Evolutionary conservation across 1,140 invertebrate genomes (phyloP), one percentile per base, ranked within the genome.

Genomic region (Anastatus disparis): DNA sequence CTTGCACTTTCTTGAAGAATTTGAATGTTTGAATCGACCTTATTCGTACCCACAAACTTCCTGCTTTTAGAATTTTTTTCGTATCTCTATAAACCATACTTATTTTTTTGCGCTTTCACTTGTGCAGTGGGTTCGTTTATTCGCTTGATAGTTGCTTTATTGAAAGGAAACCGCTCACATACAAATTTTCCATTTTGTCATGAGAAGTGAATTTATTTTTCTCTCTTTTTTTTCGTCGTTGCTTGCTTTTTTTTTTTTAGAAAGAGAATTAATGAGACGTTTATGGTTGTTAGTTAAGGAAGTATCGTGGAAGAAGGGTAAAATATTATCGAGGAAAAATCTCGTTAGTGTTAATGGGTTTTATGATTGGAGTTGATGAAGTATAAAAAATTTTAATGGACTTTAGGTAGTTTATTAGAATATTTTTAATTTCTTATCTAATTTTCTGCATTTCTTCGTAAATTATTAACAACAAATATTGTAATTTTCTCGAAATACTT

Each of bases 1-100:
- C 10, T 40, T n/a, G 71, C 64, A 68, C 52, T 58, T 75, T 71
- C 70, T 58, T 72, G 68, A 55, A 62, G 52, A 74, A 74, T 74
- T 70, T 67, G 29, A 69, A 48, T n/a, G n/a, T n/a, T n/a, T n/a
- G n/a, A n/a, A n/a, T n/a, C n/a, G n/a, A n/a, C n/a, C n/a, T n/a
- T n/a, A n/a, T n/a, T n/a, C n/a, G n/a, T n/a, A n/a, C n/a, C n/a
- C n/a, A n/a, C n/a, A n/a, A n/a, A n/a, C n/a, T n/a, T n/a, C n/a
- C n/a, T n/a, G n/a, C n/a, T n/a, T n/a, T n/a, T n/a, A n/a, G n/a
- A n/a, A n/a, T n/a, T n/a, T n/a, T n/a, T n/a, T n/a, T n/a, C n/a
- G n/a, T n/a, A n/a, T n/a, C n/a, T n/a, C n/a, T n/a, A n/a, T n/a
- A n/a, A n/a, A n/a, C 31, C 31, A 6, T 35, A 4, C 13, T 24